Conservation (phyloP, 2,113 vertebrate genomes). For the Ranitomeya imitator region DNA sequence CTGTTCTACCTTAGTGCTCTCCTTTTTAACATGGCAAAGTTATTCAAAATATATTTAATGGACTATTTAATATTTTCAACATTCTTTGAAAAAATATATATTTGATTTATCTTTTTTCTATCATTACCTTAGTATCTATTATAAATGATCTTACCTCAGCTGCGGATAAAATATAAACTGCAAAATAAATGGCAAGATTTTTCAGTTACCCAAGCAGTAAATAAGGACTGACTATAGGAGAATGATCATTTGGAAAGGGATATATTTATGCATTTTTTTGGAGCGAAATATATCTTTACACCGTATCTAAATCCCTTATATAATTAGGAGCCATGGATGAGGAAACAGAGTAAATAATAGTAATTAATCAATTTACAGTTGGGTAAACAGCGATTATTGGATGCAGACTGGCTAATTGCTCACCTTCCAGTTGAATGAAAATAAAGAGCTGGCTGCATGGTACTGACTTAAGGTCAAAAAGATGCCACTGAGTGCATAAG, state of each 20-base stretch:
- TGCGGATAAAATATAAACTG: background rate
- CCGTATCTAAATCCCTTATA: constrained; percentile 42
- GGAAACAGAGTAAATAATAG: constrained; percentile 49
- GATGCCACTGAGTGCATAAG: background rate
- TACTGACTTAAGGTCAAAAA: constrained; percentile 37
- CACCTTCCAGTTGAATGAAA: constrained; percentile 46
- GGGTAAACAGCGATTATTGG: constrained; percentile 53
- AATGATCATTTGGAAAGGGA: constrained; percentile 18
- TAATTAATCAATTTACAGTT: constrained; percentile 56
- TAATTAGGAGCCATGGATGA: constrained; percentile 48
- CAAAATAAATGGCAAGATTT: constrained; percentile 14
- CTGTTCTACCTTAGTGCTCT: no score
- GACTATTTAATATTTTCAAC: background rate
- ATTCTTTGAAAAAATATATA: background rate
- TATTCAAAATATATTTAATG: no score
- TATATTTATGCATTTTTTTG: constrained; percentile 18
- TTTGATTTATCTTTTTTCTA: background rate
- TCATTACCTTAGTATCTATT: background rate
- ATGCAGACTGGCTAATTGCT: constrained; percentile 52
- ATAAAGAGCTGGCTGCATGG: constrained; percentile 22
- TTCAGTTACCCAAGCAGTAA: constrained; percentile 27
- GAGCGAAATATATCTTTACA: constrained; percentile 32
- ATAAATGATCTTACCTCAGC: background rate
- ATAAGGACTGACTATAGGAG: constrained; percentile 11
- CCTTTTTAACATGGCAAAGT: no score